phyloP scores from a whole-genome alignment of 2,888 invertebrate species.

The Drosophila eohydei region DNA sequence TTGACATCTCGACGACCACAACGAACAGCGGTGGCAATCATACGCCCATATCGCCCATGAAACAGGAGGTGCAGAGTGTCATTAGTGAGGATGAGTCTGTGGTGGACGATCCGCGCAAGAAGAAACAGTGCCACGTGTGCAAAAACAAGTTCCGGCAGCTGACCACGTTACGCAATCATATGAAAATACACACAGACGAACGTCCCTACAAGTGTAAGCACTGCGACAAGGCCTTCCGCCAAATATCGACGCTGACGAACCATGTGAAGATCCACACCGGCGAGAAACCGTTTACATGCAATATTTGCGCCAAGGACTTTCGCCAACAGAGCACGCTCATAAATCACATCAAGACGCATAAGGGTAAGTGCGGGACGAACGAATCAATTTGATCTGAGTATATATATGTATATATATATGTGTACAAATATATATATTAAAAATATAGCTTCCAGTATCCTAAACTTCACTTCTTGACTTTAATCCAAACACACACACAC shows the following conservation, averaged over 20 bases:
- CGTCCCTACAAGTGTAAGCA: constrained; percentile 83
- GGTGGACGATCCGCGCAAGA: constrained; percentile 83
- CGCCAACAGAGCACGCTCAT: constrained; percentile 83
- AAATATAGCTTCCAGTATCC: constrained; percentile 1
- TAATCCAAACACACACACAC: constrained; percentile 18
- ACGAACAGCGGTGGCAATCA: constrained; percentile 78
- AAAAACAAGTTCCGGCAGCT: constrained; percentile 82
- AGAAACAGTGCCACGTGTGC: constrained; percentile 83
- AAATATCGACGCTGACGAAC: constrained; percentile 82
- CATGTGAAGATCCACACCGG: constrained; percentile 83
- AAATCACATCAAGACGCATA: constrained; percentile 83
- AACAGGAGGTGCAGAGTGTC: constrained; percentile 80
- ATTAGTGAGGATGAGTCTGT: constrained; percentile 76
- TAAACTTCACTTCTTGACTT: constrained; percentile 15
- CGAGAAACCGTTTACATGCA: constrained; percentile 82
- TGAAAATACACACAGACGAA: constrained; percentile 83
- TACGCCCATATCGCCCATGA: constrained; percentile 81
- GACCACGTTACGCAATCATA: constrained; percentile 82
- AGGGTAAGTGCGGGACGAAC: constrained; percentile 72
- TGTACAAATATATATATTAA: neutral
- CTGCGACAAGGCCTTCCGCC: constrained; percentile 82
- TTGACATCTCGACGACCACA: constrained; percentile 80
- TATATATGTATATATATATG: neutral
- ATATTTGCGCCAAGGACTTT: constrained; percentile 83
- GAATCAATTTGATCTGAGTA: constrained; percentile 9